Evolutionary conservation across 2,113 vertebrate genomes (phyloP).

Genomic region (Carassius auratus): DNA sequence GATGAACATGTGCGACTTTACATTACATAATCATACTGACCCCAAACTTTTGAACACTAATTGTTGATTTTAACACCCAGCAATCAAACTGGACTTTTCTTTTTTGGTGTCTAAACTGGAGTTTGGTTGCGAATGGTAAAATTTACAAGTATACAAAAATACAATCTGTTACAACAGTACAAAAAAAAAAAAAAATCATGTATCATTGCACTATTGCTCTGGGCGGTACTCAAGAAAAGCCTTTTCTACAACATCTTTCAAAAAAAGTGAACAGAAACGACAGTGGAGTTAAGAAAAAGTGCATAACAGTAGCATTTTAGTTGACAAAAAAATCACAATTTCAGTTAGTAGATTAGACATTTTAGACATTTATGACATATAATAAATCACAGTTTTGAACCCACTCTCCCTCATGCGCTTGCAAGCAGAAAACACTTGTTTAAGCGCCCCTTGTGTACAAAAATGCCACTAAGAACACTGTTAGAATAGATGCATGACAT

Average conservation of each 20-base stretch:
- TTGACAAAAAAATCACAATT: constrained; percentile 71
- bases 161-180: constrained; percentile 74
- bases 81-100: neutral
- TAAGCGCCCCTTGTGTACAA: constrained; percentile 28
- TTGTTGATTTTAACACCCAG: neutral
- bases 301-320: constrained; percentile 77
- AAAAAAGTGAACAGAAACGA: constrained; percentile 47
- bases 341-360: constrained; percentile 65
- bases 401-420: constrained; percentile 30
- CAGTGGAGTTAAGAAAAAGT: constrained; percentile 75
- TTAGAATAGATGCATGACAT: constrained; percentile 14
- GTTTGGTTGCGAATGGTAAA: constrained; percentile 52
- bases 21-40: neutral
- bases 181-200: constrained; percentile 75
- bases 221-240: constrained; percentile 71
- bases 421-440: neutral
- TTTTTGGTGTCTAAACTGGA: neutral
- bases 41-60: neutral
- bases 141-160: constrained; percentile 72
- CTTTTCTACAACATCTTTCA: neutral
- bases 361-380: constrained; percentile 55
- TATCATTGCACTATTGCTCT: constrained; percentile 83
- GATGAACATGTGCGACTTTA: neutral
- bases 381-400: constrained; percentile 59
- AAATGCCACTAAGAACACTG: constrained; percentile 52